Conservation (phyloP, 2,113 vertebrate species). For the Neogale vison region DNA sequence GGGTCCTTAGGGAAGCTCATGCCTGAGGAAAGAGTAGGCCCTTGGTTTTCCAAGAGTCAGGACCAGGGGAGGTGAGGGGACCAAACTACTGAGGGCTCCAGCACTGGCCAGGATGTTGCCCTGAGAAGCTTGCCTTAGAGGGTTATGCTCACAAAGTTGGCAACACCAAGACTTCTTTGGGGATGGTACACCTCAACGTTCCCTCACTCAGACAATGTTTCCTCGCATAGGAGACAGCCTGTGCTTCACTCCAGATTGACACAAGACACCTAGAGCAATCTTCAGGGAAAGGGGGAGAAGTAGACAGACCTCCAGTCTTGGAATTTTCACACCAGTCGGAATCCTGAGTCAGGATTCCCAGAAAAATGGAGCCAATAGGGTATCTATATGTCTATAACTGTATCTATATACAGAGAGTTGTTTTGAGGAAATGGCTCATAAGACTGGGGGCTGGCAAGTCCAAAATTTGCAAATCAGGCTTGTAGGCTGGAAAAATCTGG, state of each 20-base stretch:
- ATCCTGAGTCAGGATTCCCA: not conserved
- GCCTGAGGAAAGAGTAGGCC: not conserved
- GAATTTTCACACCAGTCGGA: not conserved
- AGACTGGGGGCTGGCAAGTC: not conserved
- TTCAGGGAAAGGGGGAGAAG: not conserved
- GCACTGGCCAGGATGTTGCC: not conserved
- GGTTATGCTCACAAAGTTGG: not conserved
- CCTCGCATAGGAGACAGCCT: accelerated
- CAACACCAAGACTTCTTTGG: not conserved
- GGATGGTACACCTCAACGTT: not conserved
- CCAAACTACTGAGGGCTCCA: not conserved
- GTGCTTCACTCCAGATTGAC: not conserved
- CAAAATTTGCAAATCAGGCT: not conserved
- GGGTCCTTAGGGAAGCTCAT: not conserved
- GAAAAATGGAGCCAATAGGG: not conserved
- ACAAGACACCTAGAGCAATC: not conserved
- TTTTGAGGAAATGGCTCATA: not conserved
- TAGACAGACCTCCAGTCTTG: not conserved
- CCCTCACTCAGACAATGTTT: not conserved
- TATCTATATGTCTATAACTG: not conserved
- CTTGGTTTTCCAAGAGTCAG: not conserved
- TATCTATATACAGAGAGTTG: not conserved
- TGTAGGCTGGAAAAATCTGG: not conserved
- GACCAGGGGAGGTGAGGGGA: not conserved
- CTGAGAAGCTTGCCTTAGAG: not conserved